Evolutionary conservation across 2,113 vertebrate genomes (phyloP).

Genomic region (Anthoscopus minutus): DNA sequence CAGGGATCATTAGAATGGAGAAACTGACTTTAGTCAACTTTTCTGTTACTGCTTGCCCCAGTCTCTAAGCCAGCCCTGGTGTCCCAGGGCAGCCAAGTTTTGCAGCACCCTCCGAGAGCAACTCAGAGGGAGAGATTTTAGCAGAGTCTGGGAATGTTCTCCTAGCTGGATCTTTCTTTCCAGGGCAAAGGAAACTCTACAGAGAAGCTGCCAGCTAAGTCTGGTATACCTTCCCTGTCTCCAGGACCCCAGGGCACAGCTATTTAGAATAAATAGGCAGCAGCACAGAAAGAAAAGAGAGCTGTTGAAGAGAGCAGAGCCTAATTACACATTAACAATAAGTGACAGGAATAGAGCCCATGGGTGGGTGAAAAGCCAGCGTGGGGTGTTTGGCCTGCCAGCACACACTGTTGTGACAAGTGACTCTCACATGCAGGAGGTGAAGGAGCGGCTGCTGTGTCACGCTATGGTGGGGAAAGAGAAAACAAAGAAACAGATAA

Average conservation of each 20-base stretch:
- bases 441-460: conserved; percentile 81
- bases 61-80: neutral
- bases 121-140: neutral
- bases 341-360: neutral
- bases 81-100: neutral
- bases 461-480: conserved; percentile 69
- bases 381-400: neutral
- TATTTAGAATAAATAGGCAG: neutral
- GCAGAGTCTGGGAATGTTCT: neutral
- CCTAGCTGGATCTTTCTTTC: neutral
- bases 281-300: neutral
- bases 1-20: neutral
- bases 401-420: neutral
- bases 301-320: neutral
- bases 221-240: neutral
- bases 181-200: neutral
- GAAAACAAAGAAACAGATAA: conserved; percentile 64
- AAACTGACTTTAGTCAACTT: neutral
- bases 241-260: neutral
- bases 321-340: neutral
- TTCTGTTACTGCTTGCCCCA: neutral
- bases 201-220: neutral
- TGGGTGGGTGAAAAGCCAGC: neutral
- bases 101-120: neutral
- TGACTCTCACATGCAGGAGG: conserved; percentile 62